Evolutionary conservation across 2,797 vertebrate species (phyloP).

Genomic region (Knipowitschia caucasica): DNA sequence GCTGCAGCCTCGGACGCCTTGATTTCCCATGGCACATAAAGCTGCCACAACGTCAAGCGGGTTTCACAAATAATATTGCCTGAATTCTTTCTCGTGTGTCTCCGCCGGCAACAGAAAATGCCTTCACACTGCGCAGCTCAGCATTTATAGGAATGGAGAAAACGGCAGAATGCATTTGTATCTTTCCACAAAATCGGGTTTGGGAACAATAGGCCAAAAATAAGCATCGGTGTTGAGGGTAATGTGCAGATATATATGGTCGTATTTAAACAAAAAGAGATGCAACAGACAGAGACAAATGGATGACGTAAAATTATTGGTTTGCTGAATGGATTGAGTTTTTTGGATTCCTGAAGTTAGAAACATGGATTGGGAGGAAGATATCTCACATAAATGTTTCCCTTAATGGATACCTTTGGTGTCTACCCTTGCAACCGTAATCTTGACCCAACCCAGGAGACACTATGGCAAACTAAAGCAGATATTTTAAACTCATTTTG

Average conservation of each 20-base stretch:
- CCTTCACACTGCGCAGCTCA: conserved; percentile 45
- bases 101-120: conserved; percentile 66
- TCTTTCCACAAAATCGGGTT: conserved; percentile 62
- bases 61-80: conserved; percentile 82
- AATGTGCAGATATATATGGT: neutral
- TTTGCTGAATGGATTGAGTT: neutral
- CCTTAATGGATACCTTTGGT: no score
- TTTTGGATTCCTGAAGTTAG: neutral
- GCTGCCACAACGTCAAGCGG: conserved; percentile 85
- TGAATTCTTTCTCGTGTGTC: conserved; percentile 70
- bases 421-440: no score
- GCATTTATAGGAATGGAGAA: conserved; percentile 48
- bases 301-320: neutral
- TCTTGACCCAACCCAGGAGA: no score
- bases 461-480: no score
- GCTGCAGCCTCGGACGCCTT: conserved; percentile 81
- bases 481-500: no score
- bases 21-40: conserved; percentile 94
- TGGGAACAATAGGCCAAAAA: conserved; percentile 48
- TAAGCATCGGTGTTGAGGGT: conserved; percentile 24
- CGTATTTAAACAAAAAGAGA: neutral
- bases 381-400: no score
- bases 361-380: neutral
- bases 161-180: conserved; percentile 56
- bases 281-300: neutral